phyloP scores from a whole-genome alignment of 2,888 invertebrate genomes.

The Nycteola revayana region DNA sequence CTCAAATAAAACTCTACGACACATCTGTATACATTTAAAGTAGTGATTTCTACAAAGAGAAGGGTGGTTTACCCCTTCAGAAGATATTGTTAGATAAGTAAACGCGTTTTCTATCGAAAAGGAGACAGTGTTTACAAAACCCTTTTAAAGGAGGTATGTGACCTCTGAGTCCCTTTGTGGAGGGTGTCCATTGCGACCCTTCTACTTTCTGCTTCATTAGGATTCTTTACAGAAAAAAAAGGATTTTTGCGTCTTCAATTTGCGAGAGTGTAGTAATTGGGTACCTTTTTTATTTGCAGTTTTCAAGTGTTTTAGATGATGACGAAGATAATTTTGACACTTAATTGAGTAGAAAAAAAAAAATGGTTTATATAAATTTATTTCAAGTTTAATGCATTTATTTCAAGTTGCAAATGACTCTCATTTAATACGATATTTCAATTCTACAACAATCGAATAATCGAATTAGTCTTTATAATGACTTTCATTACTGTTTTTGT shows the following conservation, averaged over 20 bases:
- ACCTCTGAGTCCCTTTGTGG: slow-evolving; percentile 44
- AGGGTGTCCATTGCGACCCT: slow-evolving; percentile 46
- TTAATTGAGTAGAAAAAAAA: too few relatives aligned
- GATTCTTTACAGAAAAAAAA: slow-evolving; percentile 22
- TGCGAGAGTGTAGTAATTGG: slow-evolving; percentile 12
- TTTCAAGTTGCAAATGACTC: too few relatives aligned
- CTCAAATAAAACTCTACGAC: slow-evolving; percentile 35
- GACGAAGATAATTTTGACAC: too few relatives aligned
- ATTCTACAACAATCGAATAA: too few relatives aligned
- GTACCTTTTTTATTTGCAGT: too few relatives aligned
- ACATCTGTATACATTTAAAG: slow-evolving; percentile 36
- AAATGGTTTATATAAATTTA: too few relatives aligned
- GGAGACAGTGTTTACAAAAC: slow-evolving; percentile 47
- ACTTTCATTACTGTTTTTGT: too few relatives aligned
- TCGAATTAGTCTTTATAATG: too few relatives aligned
- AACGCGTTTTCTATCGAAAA: slow-evolving; percentile 50
- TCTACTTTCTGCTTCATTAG: slow-evolving; percentile 13
- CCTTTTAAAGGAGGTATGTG: slow-evolving; percentile 38
- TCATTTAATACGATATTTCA: too few relatives aligned
- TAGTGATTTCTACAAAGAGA: slow-evolving; percentile 39
- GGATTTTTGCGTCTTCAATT: slow-evolving; percentile 27
- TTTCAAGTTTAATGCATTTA: too few relatives aligned
- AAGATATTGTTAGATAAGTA: slow-evolving; percentile 48
- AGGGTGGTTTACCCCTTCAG: slow-evolving; percentile 41
- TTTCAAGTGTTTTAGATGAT: too few relatives aligned